phyloP scores from a whole-genome alignment of 2,113 vertebrate genomes.

The Ptychochromis oligacanthus region DNA sequence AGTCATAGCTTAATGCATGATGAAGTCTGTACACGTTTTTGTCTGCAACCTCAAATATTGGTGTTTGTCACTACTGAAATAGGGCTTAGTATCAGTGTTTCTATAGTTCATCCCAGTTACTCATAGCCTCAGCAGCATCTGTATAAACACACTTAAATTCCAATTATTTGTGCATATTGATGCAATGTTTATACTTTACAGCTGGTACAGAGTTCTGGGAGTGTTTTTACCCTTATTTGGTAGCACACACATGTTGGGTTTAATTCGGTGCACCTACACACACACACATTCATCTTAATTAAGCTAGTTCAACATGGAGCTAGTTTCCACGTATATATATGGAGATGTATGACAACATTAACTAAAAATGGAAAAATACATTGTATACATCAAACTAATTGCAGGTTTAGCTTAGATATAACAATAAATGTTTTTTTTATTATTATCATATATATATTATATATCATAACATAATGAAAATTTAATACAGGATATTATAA shows the following conservation, averaged over 20 bases:
- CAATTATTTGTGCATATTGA: slow-evolving; percentile 36
- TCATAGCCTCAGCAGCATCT: slow-evolving; percentile 29
- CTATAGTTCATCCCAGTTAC: slow-evolving; percentile 31
- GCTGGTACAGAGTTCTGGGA: slow-evolving; percentile 34
- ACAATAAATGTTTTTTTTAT: neutral
- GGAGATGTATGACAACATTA: neutral
- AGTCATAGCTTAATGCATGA: slow-evolving; percentile 78
- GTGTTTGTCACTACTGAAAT: slow-evolving; percentile 60
- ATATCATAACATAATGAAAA: neutral
- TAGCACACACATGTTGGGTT: neutral
- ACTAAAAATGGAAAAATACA: neutral
- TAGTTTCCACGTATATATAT: no score
- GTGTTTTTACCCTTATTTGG: slow-evolving; percentile 55
- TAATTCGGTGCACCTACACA: neutral
- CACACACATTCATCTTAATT: neutral
- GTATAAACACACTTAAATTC: slow-evolving; percentile 29
- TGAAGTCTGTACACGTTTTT: slow-evolving; percentile 72
- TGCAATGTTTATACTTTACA: slow-evolving; percentile 21
- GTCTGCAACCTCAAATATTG: slow-evolving; percentile 59
- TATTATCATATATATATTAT: neutral
- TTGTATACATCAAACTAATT: neutral
- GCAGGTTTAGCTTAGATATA: neutral
- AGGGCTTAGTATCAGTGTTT: slow-evolving; percentile 55
- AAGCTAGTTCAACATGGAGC: neutral
- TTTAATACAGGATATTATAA: neutral